A percentile compares a stretch with the other conserved stretches of the same genome.
These are phyloP conservation scores for Dendroctonus ponderosae DNA, from an alignment of 1,140 invertebrate species.

Conservation along the genomic window DNA sequence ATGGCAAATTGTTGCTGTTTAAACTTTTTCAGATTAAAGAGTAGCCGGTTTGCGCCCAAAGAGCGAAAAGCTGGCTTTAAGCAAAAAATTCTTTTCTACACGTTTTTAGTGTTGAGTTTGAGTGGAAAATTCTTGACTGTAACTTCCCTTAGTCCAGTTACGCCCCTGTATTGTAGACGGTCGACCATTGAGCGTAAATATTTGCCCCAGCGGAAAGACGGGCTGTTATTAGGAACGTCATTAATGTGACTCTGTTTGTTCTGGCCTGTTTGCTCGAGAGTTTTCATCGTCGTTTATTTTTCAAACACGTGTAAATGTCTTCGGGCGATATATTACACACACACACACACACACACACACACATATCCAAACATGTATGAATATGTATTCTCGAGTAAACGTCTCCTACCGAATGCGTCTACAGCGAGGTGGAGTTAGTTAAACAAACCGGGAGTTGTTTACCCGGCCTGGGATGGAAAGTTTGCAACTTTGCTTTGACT, in stretches of 20 bases:
- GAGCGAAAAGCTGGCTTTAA: too few relatives aligned
- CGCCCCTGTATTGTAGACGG: slow-evolving; percentile 35
- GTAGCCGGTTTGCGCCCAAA: too few relatives aligned
- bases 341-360: too few relatives aligned
- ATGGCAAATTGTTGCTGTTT: too few relatives aligned
- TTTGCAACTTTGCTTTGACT: too few relatives aligned
- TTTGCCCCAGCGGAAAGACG: slow-evolving; percentile 47
- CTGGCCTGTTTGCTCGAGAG: slow-evolving; percentile 10
- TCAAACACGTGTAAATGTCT: slow-evolving; percentile 25
- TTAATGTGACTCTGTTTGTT: slow-evolving; percentile 25
- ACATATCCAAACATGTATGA: not conserved
- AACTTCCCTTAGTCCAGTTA: slow-evolving; percentile 12
- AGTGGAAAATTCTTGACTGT: too few relatives aligned
- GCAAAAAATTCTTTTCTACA: too few relatives aligned
- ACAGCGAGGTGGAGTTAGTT: not conserved
- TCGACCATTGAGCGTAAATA: slow-evolving; percentile 47
- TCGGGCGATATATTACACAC: not conserved
- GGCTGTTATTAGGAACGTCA: slow-evolving; percentile 33
- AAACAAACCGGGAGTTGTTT: too few relatives aligned
- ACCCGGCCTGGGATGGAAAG: too few relatives aligned
- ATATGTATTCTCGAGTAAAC: slow-evolving; percentile 14
- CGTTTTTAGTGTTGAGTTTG: too few relatives aligned
- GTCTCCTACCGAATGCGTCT: slow-evolving; percentile 7
- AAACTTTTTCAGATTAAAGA: too few relatives aligned
- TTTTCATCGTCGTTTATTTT: slow-evolving; percentile 23